Percentiles rank a stretch among this genome's conserved stretches.
Conservation (phyloP, 2,113 vertebrate genomes). For the Callaeas wilsoni region DNA sequence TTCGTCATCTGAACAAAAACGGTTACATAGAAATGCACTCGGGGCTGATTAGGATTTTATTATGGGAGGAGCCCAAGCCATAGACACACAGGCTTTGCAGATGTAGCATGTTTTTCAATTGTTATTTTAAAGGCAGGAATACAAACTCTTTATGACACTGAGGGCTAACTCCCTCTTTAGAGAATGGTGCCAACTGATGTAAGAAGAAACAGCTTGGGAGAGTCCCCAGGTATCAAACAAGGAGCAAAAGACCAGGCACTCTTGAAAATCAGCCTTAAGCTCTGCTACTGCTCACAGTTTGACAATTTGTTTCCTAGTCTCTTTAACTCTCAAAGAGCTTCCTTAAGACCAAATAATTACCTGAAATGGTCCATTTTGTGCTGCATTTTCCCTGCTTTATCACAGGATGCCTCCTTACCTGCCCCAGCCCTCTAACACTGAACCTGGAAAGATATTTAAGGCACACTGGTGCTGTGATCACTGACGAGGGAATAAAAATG, state of each 20-base stretch:
- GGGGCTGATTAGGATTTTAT: not conserved
- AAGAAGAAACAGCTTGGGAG: not conserved
- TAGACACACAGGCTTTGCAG: not conserved
- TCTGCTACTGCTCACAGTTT: not conserved
- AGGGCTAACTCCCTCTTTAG: not conserved
- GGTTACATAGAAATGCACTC: not conserved
- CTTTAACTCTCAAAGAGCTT: not conserved
- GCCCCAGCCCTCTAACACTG: not conserved
- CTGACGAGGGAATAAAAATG: not conserved
- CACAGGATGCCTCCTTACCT: not conserved
- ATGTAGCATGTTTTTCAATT: not conserved
- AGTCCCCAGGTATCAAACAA: not conserved
- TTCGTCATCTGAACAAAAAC: not conserved
- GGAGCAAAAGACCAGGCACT: not conserved
- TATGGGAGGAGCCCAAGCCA: not conserved
- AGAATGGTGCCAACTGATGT: not conserved
- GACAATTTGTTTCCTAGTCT: not conserved
- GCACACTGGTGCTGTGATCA: not conserved
- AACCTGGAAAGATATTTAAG: not conserved
- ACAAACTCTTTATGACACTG: not conserved
- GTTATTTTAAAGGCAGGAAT: not conserved
- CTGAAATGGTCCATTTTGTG: not conserved
- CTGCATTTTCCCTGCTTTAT: not conserved
- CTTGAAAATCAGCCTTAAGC: not conserved
- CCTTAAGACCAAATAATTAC: not conserved